phyloP scores from a whole-genome alignment of 37 sponge, comb jelly and placozoan species.

The Oopsacas minuta region DNA sequence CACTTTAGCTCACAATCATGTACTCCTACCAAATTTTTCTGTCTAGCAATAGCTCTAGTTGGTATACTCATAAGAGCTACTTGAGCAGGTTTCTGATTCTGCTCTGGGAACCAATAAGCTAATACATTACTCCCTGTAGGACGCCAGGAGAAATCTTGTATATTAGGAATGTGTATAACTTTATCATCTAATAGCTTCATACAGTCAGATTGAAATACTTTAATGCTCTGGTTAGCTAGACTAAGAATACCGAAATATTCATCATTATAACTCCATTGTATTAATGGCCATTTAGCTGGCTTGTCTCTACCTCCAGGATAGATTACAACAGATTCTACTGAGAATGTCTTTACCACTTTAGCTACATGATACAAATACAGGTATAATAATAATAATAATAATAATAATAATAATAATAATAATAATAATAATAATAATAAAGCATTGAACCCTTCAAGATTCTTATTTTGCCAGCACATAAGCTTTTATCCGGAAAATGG shows the following conservation, averaged over 20 bases:
- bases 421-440: too few species aligned
- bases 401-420: too few species aligned
- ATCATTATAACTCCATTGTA: constrained; percentile 54
- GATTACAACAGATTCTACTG: background rate
- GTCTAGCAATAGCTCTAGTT: constrained; percentile 51
- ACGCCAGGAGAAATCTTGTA: constrained; percentile 72
- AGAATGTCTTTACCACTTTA: background rate
- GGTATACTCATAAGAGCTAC: constrained; percentile 78
- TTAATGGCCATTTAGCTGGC: constrained; percentile 74
- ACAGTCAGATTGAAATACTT: background rate
- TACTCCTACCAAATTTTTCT: constrained; percentile 86
- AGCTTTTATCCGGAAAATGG: too few species aligned
- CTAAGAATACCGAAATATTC: background rate
- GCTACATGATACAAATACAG: background rate
- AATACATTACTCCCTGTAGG: constrained; percentile 60
- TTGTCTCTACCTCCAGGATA: constrained; percentile 20
- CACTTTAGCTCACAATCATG: background rate
- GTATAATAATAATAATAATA: too few species aligned
- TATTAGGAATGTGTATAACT: background rate
- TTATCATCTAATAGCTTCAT: constrained; percentile 11
- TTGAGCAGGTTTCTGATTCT: constrained; percentile 72
- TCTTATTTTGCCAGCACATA: too few species aligned
- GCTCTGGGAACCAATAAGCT: constrained; percentile 92
- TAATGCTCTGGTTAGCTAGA: background rate
- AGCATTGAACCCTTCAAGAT: too few species aligned